Evolutionary conservation across 2,888 invertebrate species (phyloP).

Genomic region (Sussaba pulchella): DNA sequence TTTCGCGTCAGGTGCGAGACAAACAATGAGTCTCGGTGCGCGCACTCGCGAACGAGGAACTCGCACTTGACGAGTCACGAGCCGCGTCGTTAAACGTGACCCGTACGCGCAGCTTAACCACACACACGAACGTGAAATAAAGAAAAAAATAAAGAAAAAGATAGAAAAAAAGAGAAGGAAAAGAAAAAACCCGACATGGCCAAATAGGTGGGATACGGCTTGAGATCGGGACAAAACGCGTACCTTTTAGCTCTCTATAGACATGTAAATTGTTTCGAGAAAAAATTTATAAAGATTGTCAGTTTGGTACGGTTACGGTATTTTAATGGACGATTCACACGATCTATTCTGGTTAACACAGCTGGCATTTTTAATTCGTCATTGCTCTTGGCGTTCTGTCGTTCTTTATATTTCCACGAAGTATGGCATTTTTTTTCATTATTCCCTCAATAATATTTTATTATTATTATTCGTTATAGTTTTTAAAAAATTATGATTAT

Average conservation of each 20-base stretch:
- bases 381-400: slow-evolving; percentile 13
- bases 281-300: slow-evolving; percentile 17
- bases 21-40: slow-evolving; percentile 18
- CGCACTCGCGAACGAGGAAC: slow-evolving; percentile 19
- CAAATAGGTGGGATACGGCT: slow-evolving; percentile 48
- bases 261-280: background rate
- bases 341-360: slow-evolving; percentile 52
- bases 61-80: slow-evolving; percentile 9
- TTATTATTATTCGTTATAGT: too few species aligned
- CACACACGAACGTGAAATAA: slow-evolving; percentile 2
- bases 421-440: background rate
- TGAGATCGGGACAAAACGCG: slow-evolving; percentile 3
- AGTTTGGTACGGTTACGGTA: slow-evolving; percentile 14
- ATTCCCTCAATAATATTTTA: too few species aligned
- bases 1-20: slow-evolving; percentile 19
- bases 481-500: too few species aligned
- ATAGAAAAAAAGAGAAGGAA: too few species aligned
- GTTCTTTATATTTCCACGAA: background rate
- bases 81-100: background rate
- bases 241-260: background rate
- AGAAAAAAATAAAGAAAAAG: too few species aligned
- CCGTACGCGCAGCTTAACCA: background rate
- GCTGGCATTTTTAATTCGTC: slow-evolving; percentile 49
- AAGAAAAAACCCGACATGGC: slow-evolving; percentile 23
- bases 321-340: slow-evolving; percentile 31